Evolutionary conservation across 2,888 invertebrate genomes (phyloP).

Genomic region (Polylopha cassiicola): DNA sequence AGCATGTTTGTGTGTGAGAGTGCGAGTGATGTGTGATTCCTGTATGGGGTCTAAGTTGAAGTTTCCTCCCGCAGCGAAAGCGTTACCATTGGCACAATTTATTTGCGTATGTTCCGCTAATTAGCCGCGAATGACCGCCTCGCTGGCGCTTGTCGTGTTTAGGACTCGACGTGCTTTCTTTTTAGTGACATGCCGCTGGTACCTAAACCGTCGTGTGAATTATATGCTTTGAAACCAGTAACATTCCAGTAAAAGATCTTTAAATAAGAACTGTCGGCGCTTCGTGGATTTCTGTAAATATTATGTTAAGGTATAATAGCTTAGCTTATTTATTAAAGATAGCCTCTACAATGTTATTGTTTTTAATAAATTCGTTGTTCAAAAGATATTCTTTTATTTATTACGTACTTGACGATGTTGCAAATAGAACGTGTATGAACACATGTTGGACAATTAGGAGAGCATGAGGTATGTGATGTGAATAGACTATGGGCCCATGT

Average conservation of each 20-base stretch:
- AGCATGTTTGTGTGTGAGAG: constrained; percentile 35
- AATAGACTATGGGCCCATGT: too few species aligned
- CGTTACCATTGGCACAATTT: constrained; percentile 43
- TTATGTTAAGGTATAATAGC: constrained; percentile 39
- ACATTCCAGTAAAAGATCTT: too few species aligned
- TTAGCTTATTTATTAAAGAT: constrained; percentile 64
- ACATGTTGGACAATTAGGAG: constrained; percentile 6
- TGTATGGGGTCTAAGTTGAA: constrained; percentile 34
- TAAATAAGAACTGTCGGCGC: constrained; percentile 35
- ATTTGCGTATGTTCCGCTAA: constrained; percentile 54
- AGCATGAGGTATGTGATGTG: constrained; percentile 44
- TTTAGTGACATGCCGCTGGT: constrained; percentile 36
- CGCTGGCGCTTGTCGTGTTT: constrained; percentile 40
- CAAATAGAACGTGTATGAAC: background rate
- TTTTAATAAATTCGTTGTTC: constrained; percentile 48
- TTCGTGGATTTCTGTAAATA: constrained; percentile 71
- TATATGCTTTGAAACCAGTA: constrained; percentile 30
- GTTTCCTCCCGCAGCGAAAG: constrained; percentile 40
- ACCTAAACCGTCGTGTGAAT: constrained; percentile 19
- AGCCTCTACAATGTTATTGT: constrained; percentile 42
- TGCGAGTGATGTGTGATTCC: constrained; percentile 28
- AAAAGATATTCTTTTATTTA: constrained; percentile 25
- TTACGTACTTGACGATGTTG: background rate
- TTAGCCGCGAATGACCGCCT: constrained; percentile 38
- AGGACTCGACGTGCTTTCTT: constrained; percentile 54